These are phyloP conservation scores for Oscheius sp. DNA, from an alignment of 2,888 invertebrate species.

Conservation along the genomic window DNA sequence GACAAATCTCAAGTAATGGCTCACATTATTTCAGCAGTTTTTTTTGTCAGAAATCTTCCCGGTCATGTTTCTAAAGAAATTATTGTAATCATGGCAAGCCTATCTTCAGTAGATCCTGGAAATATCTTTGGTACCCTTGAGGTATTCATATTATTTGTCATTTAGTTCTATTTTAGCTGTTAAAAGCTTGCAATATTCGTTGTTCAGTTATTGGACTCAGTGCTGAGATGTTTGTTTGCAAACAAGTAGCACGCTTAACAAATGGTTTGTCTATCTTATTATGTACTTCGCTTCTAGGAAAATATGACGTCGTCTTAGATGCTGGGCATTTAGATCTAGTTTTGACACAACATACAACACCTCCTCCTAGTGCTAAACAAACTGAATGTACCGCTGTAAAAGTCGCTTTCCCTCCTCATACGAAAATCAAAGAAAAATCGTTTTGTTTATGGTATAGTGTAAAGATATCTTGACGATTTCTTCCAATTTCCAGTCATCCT, in stretches of 20 bases:
- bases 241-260: conserved; percentile 84
- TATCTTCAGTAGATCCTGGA: conserved; percentile 95
- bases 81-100: conserved; percentile 87
- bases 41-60: conserved; percentile 79
- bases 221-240: conserved; percentile 91
- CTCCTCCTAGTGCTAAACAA: conserved; percentile 60
- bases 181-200: conserved; percentile 78
- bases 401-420: conserved; percentile 66
- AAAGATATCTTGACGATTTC: background rate
- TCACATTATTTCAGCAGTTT: background rate
- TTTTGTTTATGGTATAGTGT: conserved; percentile 61
- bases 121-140: conserved; percentile 87
- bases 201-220: conserved; percentile 94
- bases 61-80: conserved; percentile 94
- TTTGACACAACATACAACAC: conserved; percentile 73
- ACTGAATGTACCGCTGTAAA: conserved; percentile 57
- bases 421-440: conserved; percentile 43
- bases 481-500: conserved; percentile 47
- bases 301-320: conserved; percentile 83
- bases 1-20: conserved; percentile 79
- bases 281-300: conserved; percentile 34
- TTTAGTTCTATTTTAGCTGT: conserved; percentile 10
- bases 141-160: conserved; percentile 71
- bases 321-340: conserved; percentile 79
- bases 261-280: conserved; percentile 73